Evolutionary conservation across 2,888 invertebrate species (phyloP).

Genomic region (Xestia rhomboidea): DNA sequence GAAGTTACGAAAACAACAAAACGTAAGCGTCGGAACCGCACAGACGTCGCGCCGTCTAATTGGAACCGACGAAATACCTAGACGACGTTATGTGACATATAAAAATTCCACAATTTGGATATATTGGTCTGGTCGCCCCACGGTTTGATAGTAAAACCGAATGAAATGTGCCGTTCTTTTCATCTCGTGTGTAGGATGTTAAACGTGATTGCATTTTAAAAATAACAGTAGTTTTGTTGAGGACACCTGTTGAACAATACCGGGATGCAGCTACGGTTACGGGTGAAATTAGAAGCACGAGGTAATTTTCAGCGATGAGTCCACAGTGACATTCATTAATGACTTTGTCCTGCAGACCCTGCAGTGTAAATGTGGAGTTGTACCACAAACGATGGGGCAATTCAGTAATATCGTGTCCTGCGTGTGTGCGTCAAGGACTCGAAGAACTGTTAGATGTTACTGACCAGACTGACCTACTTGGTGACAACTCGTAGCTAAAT

Average conservation of each 20-base stretch:
- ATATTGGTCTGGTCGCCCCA: conserved; percentile 71
- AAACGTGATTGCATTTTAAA: conserved; percentile 56
- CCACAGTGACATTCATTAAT: not conserved
- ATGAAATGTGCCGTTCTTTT: conserved; percentile 58
- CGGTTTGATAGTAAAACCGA: conserved; percentile 57
- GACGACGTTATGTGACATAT: conserved; percentile 83
- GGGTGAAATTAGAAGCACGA: not conserved
- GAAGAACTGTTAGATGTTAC: not conserved
- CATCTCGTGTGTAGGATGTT: conserved; percentile 44
- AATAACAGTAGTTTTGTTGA: conserved; percentile 31
- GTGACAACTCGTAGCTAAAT: not conserved
- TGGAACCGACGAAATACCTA: conserved; percentile 81
- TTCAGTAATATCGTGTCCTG: not conserved
- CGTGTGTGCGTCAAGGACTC: not conserved
- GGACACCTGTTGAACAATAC: conserved; percentile 1
- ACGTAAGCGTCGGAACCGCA: conserved; percentile 54
- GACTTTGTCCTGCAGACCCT: not conserved
- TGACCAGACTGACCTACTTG: not conserved
- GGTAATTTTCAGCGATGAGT: not conserved
- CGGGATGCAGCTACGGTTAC: not conserved
- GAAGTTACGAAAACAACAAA: conserved; percentile 44
- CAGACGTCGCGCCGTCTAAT: conserved; percentile 80
- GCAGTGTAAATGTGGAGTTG: not conserved
- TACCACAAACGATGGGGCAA: not conserved
- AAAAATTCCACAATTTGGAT: conserved; percentile 81